A percentile compares a stretch with the other conserved stretches of the same genome.
Conservation (phyloP, 2,888 invertebrate genomes). For the Ashinkailepas kermadecensis region DNA sequence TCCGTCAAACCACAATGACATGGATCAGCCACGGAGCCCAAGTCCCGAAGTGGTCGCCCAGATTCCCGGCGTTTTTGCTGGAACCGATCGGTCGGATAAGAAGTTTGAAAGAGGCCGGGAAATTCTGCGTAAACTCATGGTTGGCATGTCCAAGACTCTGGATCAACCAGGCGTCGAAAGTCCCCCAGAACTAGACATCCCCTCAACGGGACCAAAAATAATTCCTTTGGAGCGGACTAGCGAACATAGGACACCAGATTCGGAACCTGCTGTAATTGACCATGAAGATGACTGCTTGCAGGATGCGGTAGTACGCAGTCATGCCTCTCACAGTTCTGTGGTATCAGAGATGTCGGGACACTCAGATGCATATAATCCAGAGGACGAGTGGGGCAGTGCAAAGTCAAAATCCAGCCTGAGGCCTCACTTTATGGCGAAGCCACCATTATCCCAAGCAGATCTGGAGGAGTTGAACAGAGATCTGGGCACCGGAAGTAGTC, state of each 20-base stretch:
- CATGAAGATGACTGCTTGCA: not conserved
- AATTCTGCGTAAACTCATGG: constrained; percentile 29
- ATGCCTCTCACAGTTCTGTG: too few relatives aligned
- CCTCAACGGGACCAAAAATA: not conserved
- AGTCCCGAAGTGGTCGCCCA: constrained; percentile 26
- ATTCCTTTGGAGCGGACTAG: not conserved
- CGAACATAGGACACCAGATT: not conserved
- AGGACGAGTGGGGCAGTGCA: not conserved
- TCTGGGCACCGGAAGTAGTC: not conserved
- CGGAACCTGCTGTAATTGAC: not conserved
- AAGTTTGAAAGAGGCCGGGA: constrained; percentile 31
- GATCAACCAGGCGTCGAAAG: constrained; percentile 29
- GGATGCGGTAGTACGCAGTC: too few relatives aligned
- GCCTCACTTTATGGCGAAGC: not conserved
- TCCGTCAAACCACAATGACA: not conserved
- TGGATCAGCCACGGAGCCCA: constrained; percentile 27
- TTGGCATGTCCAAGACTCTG: constrained; percentile 28
- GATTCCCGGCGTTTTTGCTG: not conserved
- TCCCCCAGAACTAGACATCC: constrained; percentile 25
- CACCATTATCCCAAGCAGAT: not conserved
- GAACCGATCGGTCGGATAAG: not conserved
- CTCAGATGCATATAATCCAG: not conserved
- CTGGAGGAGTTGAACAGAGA: constrained; percentile 13
- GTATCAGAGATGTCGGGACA: too few relatives aligned
- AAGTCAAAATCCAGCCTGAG: not conserved